phyloP scores from a whole-genome alignment of 2,113 vertebrate species.

The Tupaia tana region DNA sequence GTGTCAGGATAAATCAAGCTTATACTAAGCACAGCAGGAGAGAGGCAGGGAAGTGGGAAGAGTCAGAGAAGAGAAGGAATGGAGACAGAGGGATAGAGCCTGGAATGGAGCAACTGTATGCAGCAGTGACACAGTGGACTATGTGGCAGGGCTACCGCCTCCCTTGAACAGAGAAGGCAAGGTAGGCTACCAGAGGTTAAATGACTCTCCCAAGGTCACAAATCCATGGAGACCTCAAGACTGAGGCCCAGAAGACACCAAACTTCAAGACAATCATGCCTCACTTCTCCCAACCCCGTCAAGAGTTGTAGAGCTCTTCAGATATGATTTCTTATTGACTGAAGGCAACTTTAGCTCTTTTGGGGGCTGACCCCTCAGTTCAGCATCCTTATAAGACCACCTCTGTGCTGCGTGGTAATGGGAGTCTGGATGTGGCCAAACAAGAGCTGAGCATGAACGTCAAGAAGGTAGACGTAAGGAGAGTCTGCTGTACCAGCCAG shows the following conservation, averaged over 20 bases:
- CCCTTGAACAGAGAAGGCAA: not conserved
- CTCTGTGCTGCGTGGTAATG: not conserved
- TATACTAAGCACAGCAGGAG: not conserved
- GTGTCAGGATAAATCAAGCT: not conserved
- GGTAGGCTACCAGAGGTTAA: not conserved
- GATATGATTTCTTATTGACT: not conserved
- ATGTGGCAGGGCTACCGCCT: not conserved
- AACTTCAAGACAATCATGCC: not conserved
- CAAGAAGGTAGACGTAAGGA: not conserved
- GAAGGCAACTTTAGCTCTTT: not conserved
- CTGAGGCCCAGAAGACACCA: not conserved
- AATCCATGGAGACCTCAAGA: not conserved
- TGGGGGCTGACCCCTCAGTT: not conserved
- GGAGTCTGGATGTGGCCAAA: not conserved
- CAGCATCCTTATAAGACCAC: not conserved
- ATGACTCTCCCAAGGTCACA: not conserved
- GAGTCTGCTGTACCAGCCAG: not conserved
- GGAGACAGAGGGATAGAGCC: not conserved
- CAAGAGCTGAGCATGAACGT: not conserved
- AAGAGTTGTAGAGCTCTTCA: not conserved
- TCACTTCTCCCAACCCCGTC: not conserved
- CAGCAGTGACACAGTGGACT: accelerated
- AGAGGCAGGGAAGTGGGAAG: not conserved
- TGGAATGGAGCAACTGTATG: not conserved
- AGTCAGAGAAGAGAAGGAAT: not conserved